These are phyloP conservation scores for Ceratotherium simum DNA, from an alignment of 2,113 vertebrate genomes.

Conservation along the genomic window DNA sequence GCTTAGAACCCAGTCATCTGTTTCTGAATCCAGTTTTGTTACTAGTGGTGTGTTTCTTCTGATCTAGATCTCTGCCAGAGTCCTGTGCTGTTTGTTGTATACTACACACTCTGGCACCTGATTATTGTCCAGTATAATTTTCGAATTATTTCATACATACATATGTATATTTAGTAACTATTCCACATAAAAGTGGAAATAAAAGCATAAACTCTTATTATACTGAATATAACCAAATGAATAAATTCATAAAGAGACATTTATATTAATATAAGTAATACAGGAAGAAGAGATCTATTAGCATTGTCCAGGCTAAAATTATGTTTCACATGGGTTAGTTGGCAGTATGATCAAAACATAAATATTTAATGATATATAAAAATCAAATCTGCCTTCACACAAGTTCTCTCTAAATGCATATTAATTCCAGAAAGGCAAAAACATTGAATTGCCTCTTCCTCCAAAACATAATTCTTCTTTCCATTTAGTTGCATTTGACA, in stretches of 20 bases:
- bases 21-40: not conserved
- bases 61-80: not conserved
- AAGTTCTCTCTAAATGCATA: not conserved
- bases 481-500: conserved; percentile 38
- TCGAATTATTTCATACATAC: not conserved
- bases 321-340: not conserved
- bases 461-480: conserved; percentile 14
- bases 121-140: not conserved
- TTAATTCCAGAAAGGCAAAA: not conserved
- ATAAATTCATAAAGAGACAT: conserved; percentile 16
- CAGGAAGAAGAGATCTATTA: not conserved
- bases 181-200: not conserved
- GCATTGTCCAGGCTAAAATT: conserved; percentile 31
- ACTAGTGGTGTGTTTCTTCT: not conserved
- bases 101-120: not conserved
- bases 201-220: conserved; percentile 4
- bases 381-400: not conserved
- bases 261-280: conserved; percentile 22
- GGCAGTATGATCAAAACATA: not conserved
- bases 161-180: not conserved
- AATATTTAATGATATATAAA: conserved; percentile 46
- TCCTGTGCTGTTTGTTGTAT: not conserved
- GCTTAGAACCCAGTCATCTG: not conserved
- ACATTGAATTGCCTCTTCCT: not conserved
- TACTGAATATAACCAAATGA: not conserved